These are phyloP conservation scores for Crotalus tigris DNA, from an alignment of 2,113 vertebrate species.

Conservation along the genomic window DNA sequence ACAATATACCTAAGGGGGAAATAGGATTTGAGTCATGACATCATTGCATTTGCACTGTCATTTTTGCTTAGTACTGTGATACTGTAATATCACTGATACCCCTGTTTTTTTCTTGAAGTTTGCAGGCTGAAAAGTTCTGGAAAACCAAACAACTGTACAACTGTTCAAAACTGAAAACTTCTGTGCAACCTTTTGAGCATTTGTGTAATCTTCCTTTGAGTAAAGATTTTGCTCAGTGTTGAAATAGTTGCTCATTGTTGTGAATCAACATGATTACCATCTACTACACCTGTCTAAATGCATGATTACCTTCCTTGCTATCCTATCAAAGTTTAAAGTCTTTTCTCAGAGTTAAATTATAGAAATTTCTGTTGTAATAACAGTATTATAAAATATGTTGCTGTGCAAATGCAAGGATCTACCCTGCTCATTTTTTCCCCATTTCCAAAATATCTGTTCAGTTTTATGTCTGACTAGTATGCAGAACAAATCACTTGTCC, in stretches of 20 bases:
- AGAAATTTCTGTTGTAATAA: slow-evolving; percentile 45
- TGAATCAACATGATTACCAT: neutral
- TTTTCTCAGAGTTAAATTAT: slow-evolving; percentile 1
- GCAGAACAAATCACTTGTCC: slow-evolving; percentile 71
- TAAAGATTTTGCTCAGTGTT: neutral
- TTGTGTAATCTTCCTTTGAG: neutral
- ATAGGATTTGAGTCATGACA: neutral
- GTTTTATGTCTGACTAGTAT: slow-evolving; percentile 67
- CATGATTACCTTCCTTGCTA: neutral
- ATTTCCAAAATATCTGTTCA: slow-evolving; percentile 54
- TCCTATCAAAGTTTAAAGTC: slow-evolving; percentile 31
- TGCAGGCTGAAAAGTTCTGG: neutral
- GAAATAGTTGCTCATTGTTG: neutral
- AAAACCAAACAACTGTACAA: neutral
- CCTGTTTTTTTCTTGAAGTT: neutral
- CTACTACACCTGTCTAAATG: neutral
- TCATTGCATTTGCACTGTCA: neutral
- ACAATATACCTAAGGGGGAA: neutral
- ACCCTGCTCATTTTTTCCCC: slow-evolving; percentile 38
- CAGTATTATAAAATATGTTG: slow-evolving; percentile 44
- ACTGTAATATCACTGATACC: neutral
- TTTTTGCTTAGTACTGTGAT: neutral
- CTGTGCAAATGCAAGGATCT: neutral
- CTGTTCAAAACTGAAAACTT: neutral
- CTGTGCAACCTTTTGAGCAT: neutral